Base-by-base conservation (phyloP, 2,797 vertebrate species). In the Alauda arvensis region DNA sequence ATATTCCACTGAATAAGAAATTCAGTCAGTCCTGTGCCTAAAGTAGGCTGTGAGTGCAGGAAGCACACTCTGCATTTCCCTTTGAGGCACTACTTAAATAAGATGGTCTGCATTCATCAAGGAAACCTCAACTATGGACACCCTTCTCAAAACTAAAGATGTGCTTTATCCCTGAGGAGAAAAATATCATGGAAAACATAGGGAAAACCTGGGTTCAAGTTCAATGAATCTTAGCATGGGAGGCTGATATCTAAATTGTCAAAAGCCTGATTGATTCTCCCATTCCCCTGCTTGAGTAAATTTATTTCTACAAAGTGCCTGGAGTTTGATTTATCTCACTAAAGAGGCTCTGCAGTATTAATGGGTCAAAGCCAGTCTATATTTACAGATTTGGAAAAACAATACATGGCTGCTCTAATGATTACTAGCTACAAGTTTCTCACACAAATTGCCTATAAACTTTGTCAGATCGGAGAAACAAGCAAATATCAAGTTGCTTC, bases 251-350 rank as follows among this genome's bases (percentile, higher is more conserved):
- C 23, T 46, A 59, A 82, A 76, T 31, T 70, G 28, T 61, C 43
- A 48, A 77, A 88, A 90, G 33, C 4, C 3, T 63, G 43, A 70
- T 5, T 60, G 33, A 61, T 78, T 69, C 51, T 52, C 59, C 45
- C 3, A 10, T 12, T 78, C 34, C 29, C 3, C 1, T 24, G 24
- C 29, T 70, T 56, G 57, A 84, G n/a, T 31, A 83, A 72, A 85
- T 85, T 53, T 72, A 55, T 88, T 80, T 79, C 65, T 66, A 78
- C 33, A 53, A 87, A 84, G 23, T 69, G 8, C 14, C 28, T 55
- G 29, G 45, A 71, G 56, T 87, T 89, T 78, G 49, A 91, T 94
- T 74, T 94, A 83, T 62, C 46, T 85, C 63, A 74, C 56, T 87
- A 31, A 87, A 84, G 19, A 76, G 65, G 25, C 51, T 77, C 77